Evolutionary conservation across 2,113 vertebrate genomes (phyloP), one percentile per base, ranked within the genome.

Genomic region (Nettapus auritus): DNA sequence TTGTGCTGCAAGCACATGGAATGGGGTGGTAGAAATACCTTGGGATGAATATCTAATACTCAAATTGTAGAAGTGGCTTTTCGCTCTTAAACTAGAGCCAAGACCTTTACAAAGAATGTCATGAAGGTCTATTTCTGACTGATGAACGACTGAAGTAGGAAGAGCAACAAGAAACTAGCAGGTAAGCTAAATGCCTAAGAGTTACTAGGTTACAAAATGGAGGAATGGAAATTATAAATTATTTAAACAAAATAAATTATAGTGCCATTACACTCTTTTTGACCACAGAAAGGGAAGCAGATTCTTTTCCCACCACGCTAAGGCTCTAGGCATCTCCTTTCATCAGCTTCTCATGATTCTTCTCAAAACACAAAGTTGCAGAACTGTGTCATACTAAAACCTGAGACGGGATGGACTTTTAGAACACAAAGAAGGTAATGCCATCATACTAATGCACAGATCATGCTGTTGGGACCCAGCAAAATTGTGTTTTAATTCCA

Each of bases 321-420:
- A 94, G 68, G 55, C 46, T 86, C 34, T 64, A 90, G 73, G 90
- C 29, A 80, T 46, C 63, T 79, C 79, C 82, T 62, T 55, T 93
- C 90, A 90, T 79, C 80, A 92, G 50, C 36, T 91, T 95, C 82
- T 70, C n/a, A 7, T 62, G 68, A 22, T 31, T 74, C 75, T 69
- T 80, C 86, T 52, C n/a, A 71, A 95, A 90, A 93, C 80, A 89
- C 42, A 85, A 73, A 85, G 18, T 76, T 80, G 40, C 87, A 88
- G 71, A 80, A 64, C 31, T 56, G 50, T 55, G 64, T 50, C 28
- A 63, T 2, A 2, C 19, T 38, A 46, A 91, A 59, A 48, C 44
- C 59, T 81, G 78, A 78, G n/a, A 76, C 77, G 59, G 56, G 57
- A 59, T 8, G 18, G 57, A 46, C 57, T 64, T 56, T 82, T 31